Conservation (phyloP, 1,140 invertebrate species). For the Drosophila kurseongensis region DNA sequence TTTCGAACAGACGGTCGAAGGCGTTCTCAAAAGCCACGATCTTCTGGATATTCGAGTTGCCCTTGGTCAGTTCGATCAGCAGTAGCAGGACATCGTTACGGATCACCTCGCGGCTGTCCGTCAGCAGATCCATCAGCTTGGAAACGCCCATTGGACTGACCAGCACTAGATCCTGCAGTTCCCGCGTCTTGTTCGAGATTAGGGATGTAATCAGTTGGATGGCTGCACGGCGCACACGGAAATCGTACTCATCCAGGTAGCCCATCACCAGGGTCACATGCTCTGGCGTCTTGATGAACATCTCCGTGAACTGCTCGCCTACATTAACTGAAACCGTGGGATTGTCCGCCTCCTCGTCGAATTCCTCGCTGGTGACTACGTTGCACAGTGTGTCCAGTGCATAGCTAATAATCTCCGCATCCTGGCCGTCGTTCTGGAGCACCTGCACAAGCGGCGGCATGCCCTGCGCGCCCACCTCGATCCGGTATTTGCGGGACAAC, state of each 20-base stretch:
- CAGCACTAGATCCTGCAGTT: slow-evolving; percentile 97
- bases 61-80: slow-evolving; percentile 96
- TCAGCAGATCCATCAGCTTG: slow-evolving; percentile 97
- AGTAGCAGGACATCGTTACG: slow-evolving; percentile 97
- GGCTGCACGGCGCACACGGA: slow-evolving; percentile 93
- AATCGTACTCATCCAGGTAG: slow-evolving; percentile 98
- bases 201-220: slow-evolving; percentile 94
- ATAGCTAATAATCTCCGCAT: slow-evolving; percentile 96
- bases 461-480: slow-evolving; percentile 98
- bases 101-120: slow-evolving; percentile 97
- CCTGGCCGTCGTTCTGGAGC: slow-evolving; percentile 92
- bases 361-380: slow-evolving; percentile 93
- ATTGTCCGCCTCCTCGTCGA: slow-evolving; percentile 92
- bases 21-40: slow-evolving; percentile 99
- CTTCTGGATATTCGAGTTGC: slow-evolving; percentile 99
- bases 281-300: slow-evolving; percentile 96
- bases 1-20: slow-evolving; percentile 97
- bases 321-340: slow-evolving; percentile 87
- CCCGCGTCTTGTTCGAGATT: slow-evolving; percentile 92
- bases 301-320: slow-evolving; percentile 99
- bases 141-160: slow-evolving; percentile 98
- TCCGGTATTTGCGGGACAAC: slow-evolving; percentile 95
- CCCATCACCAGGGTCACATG: slow-evolving; percentile 94
- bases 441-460: slow-evolving; percentile 93
- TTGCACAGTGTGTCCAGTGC: slow-evolving; percentile 96